Percentiles rank a stretch among this genome's conserved stretches.
These are phyloP conservation scores for Drosophila austrosaltans DNA, from an alignment of 2,888 invertebrate genomes.

Conservation along the genomic window DNA sequence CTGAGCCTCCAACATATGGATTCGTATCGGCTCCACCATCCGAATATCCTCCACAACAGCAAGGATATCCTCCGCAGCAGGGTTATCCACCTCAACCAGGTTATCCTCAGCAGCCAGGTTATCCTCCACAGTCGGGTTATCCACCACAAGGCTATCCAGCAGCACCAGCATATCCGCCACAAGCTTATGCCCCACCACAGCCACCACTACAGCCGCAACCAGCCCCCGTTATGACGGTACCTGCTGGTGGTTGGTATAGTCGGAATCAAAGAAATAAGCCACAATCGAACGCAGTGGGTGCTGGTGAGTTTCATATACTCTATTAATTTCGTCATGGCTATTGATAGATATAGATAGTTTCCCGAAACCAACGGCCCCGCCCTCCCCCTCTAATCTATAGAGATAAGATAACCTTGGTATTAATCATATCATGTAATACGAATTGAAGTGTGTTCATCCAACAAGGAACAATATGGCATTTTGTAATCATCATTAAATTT, in stretches of 20 bases:
- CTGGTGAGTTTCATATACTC: constrained; percentile 47
- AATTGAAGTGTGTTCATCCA: neutral
- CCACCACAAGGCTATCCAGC: constrained; percentile 29
- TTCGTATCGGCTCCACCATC: constrained; percentile 26
- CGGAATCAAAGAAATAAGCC: constrained; percentile 55
- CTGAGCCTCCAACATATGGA: constrained; percentile 32
- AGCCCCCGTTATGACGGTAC: constrained; percentile 11
- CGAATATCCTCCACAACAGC: constrained; percentile 12
- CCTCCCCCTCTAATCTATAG: neutral
- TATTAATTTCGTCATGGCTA: constrained; percentile 28
- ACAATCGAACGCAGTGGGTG: constrained; percentile 51
- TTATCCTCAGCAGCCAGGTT: constrained; percentile 16
- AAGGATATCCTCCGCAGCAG: neutral
- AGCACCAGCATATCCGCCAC: constrained; percentile 32
- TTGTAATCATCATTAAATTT: too few species aligned
- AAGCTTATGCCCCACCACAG: constrained; percentile 28
- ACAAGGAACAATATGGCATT: neutral
- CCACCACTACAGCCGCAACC: constrained; percentile 10
- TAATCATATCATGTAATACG: neutral
- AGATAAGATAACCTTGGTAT: constrained; percentile 10
- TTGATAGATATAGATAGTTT: neutral
- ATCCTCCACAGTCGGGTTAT: constrained; percentile 24
- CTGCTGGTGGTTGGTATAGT: constrained; percentile 45
- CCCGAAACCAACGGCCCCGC: constrained; percentile 16
- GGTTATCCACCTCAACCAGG: constrained; percentile 6